Evolutionary conservation across 2,797 vertebrate species (phyloP), one percentile per base, ranked within the genome.

Genomic region (Staurois parvus): DNA sequence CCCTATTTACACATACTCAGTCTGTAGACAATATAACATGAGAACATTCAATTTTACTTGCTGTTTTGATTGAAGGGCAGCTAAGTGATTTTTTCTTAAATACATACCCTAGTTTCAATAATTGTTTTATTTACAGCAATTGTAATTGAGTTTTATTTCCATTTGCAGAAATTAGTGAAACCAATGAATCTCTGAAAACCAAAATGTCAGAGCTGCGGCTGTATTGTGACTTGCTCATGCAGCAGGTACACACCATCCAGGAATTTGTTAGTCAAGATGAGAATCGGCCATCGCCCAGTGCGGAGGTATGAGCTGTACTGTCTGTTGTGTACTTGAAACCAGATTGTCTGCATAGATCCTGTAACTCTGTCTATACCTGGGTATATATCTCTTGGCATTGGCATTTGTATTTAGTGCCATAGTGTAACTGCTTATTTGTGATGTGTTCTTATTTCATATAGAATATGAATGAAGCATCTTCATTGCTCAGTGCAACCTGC

Each of bases 151-250:
- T 42, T 79, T n/a, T 32, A n/a, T 19, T 40, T 37, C 17, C 26
- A 9, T 66, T 82, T 83, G 69, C 86, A 97, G 96, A 97, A 92
- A 93, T 96, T 89, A 96, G 90, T 87, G 96, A 97, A 96, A 97
- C 97, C 91, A 97, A 93, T 72, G 97, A 98, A 90, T 98, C 97
- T 91, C 93, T 99, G 90, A 99, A 96, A 95, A 99, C 97, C 59
- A 99, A 99, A 95, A 99, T 99, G 98, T 99, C 98, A 0, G 98
- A 99, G 89, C 96, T 99, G 85, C 97, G 97, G 67, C 95, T 99
- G 87, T 99, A 99, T 95, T 99, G 98, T 92, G 98, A 99, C 93
- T 95, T 99, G 88, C 92, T 99, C 81, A 97, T 98, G 94, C 96
- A 99, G 89, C 98, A 99, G 93, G 97, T 99, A 89, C 96, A 98